Base-by-base conservation (phyloP, 2,888 invertebrate species). In the Pherbina coryleti region DNA sequence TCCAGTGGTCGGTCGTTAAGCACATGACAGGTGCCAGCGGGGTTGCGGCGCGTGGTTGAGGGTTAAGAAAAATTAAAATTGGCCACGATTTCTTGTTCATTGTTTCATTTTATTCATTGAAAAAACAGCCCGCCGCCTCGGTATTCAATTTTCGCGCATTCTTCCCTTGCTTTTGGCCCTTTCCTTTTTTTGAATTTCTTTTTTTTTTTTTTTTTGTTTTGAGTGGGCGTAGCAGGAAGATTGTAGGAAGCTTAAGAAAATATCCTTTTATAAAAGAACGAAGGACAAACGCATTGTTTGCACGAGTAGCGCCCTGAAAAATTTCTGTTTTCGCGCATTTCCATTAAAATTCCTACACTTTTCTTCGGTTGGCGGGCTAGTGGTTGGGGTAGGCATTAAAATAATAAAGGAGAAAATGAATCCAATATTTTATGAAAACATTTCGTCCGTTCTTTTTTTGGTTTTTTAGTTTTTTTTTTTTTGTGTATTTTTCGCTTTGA, bases 61-160 rank as follows among this genome's bases (percentile, higher is more conserved):
- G 75, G 78, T 80, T 78, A 82, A 84, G 83, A 84, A 87, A 88
- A 88, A 87, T 88, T 88, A 85, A 88, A 88, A 88, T 88, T 88
- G 87, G 87, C 88, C 86, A 85, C 86, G 87, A 88, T 88, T 88
- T 88, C 88, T 84, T 81, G 82, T 83, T 83, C 86, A 87, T 88
- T 89, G 87, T 88, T 88, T 88, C 83, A 84, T 86, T 87, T 85
- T 87, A 85, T 86, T 85, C 83, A 83, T 82, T 82, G 28, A 74
- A 70, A 74, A 70, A 71, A 55, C 14, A 53, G 28, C 53, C 14
- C 70, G 14, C 55, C n/a, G 22, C 28, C 70, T 17, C 51, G 28
- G 44, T 34, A 37, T 51, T 49, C 64, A 53, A 28, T 44, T 57
- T 71, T 57, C 62, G 60, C 70, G 77, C 53, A 71, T 79, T 78